Percentiles rank a stretch among this genome's conserved stretches.
Evolutionary conservation across 1,140 invertebrate species (phyloP).

Genomic region (Asobara japonica): DNA sequence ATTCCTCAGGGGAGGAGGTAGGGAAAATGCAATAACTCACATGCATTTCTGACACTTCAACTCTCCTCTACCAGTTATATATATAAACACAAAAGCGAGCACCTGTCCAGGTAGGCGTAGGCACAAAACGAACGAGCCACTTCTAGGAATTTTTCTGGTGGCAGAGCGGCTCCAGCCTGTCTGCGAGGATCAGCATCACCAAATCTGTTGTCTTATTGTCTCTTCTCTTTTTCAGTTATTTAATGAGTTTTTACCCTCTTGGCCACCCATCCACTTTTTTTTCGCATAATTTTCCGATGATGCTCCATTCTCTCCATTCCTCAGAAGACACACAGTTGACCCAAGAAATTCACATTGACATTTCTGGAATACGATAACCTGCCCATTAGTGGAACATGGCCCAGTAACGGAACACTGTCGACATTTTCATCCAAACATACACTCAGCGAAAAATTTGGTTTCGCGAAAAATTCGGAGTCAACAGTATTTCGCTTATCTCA

Average conservation of each 20-base stretch:
- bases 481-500: too few relatives aligned
- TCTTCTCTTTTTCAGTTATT: slow-evolving; percentile 42
- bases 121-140: slow-evolving; percentile 36
- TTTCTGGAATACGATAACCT: too few relatives aligned
- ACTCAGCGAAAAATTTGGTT: too few relatives aligned
- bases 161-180: slow-evolving; percentile 61
- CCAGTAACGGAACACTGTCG: too few relatives aligned
- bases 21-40: slow-evolving; percentile 63
- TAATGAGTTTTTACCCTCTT: slow-evolving; percentile 53
- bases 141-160: slow-evolving; percentile 56
- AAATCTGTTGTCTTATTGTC: slow-evolving; percentile 56
- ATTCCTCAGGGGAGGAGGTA: slow-evolving; percentile 45
- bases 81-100: slow-evolving; percentile 40
- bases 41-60: slow-evolving; percentile 55
- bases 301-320: background rate
- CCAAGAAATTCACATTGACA: too few relatives aligned
- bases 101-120: slow-evolving; percentile 64
- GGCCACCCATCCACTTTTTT: slow-evolving; percentile 6
- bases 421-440: too few relatives aligned
- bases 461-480: too few relatives aligned
- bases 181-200: slow-evolving; percentile 62
- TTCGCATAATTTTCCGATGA: background rate
- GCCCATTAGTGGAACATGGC: too few relatives aligned
- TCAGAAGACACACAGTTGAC: too few relatives aligned
- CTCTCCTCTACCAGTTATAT: slow-evolving; percentile 1